Base-by-base conservation (phyloP, 2,113 vertebrate species). In the Tragulus kanchil region DNA sequence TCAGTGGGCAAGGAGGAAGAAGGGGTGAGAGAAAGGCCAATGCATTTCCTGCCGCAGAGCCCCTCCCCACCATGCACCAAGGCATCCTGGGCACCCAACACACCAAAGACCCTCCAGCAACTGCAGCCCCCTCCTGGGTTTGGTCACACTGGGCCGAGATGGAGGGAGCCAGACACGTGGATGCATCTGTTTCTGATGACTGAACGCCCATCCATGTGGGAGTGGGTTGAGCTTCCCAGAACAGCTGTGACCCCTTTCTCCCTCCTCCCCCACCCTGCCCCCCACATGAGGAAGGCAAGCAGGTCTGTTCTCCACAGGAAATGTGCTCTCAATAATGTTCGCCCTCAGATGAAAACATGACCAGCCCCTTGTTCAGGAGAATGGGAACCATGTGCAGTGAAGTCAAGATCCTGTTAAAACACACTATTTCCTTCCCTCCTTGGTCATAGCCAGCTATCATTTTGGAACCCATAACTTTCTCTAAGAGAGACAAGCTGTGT, bases 111-210 rank as follows among this genome's bases (percentile, higher is more conserved):
- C 48, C 65, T 65, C 42, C 6, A 3, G 78, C 54, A 19, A 81
- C 67, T 67, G 26, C 9, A 6, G 31, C 48, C 71, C 52, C 1
- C 23, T 42, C 26, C 86, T 2, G 3, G 61, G 25, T 45, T 8
- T 19, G 59, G 65, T 36, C 36, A 19, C 31, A 56, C 87, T 59
- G 56, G 21, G 54, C 50, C 1, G 11, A 75, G 28, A 25, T 12
- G 28, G 59, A 87, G 61, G 6, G 45, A 14, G 17, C 71, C 19
- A 19, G 64, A 28, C 17, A 9, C n/a, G 5, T 17, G 21, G 17
- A 48, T 28, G 28, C 95, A 81, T 96, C 84, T 93, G 83, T 69
- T 71, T 93, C 36, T 58, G 1, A 93, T 86, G 94, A 75, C 52
- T 11, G 45, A 61, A 79, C 59, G 31, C 48, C 61, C 50, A 16